phyloP scores from a whole-genome alignment of 2,888 invertebrate species.

The Cartodere bifasciata region DNA sequence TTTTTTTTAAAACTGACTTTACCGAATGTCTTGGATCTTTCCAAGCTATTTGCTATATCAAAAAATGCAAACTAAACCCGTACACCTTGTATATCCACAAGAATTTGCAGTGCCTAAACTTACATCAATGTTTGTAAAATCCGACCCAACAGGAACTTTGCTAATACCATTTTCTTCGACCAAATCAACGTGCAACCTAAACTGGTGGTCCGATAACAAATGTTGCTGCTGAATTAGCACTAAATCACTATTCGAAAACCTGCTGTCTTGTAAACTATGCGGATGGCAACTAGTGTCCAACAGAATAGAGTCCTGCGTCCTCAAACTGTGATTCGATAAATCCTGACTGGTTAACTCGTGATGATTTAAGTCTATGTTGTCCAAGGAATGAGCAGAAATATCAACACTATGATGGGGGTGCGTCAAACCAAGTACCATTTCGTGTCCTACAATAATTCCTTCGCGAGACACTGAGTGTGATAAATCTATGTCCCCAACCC shows the following conservation, averaged over 20 bases:
- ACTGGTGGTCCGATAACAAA: conserved; percentile 23
- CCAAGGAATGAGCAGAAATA: conserved; percentile 25
- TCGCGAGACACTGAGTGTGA: conserved; percentile 25
- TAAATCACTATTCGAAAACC: conserved; percentile 24
- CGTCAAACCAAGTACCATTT: conserved; percentile 24
- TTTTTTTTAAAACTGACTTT: too few relatives aligned
- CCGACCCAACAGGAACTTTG: too few relatives aligned
- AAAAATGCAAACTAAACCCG: too few relatives aligned
- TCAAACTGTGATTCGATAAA: conserved; percentile 28
- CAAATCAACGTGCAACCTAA: conserved; percentile 21
- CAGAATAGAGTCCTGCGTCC: conserved; percentile 22
- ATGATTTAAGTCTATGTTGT: conserved; percentile 28
- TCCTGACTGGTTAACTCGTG: conserved; percentile 28
- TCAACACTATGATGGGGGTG: conserved; percentile 18
- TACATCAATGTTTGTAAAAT: too few relatives aligned
- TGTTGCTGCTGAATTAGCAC: conserved; percentile 26
- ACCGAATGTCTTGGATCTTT: too few relatives aligned
- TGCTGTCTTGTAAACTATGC: conserved; percentile 17
- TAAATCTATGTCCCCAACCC: conserved; percentile 27
- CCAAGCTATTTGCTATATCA: too few relatives aligned
- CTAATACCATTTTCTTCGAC: too few relatives aligned
- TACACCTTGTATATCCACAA: too few relatives aligned
- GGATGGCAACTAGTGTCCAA: conserved; percentile 18
- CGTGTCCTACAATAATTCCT: conserved; percentile 26
- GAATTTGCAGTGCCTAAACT: too few relatives aligned